Evolutionary conservation across 64 coral and sea anemone species (phyloP).

Genomic region (Montipora capricornis): DNA sequence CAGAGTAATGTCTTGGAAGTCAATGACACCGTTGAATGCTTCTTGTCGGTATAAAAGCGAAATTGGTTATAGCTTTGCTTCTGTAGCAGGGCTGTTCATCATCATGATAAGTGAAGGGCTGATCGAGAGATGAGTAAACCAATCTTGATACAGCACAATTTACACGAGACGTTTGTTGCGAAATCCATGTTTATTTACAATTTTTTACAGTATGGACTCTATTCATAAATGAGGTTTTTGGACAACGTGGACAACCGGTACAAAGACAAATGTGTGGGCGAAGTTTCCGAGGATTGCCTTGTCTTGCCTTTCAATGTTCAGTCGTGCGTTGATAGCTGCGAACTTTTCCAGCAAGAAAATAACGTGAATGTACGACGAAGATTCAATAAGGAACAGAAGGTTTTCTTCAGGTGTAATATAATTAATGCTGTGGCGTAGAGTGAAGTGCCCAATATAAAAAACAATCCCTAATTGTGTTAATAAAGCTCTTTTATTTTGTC

Average conservation of each 20-base stretch:
- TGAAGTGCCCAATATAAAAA: background rate
- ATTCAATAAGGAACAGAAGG: background rate
- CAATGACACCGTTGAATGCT: too few relatives aligned
- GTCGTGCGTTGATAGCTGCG: background rate
- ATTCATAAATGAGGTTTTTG: background rate
- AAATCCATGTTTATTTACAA: conserved; percentile 32
- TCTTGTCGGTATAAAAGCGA: too few relatives aligned
- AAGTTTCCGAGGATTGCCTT: background rate
- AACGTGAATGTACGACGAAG: too few relatives aligned
- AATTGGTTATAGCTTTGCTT: too few relatives aligned
- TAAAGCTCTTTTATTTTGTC: conserved; percentile 70
- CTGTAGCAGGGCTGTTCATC: too few relatives aligned
- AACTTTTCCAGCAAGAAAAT: background rate
- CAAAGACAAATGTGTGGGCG: background rate
- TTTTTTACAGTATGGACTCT: conserved; percentile 1
- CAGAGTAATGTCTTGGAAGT: too few relatives aligned
- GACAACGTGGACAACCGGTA: background rate
- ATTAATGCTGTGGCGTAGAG: too few relatives aligned
- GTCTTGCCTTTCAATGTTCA: background rate
- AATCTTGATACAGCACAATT: too few relatives aligned
- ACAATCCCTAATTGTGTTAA: background rate
- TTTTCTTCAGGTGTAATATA: background rate
- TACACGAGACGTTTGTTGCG: background rate
- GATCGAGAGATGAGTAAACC: too few relatives aligned
- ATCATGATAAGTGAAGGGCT: too few relatives aligned